Evolutionary conservation across 2,113 vertebrate genomes (phyloP).

Genomic region (Synodontis membranacea): DNA sequence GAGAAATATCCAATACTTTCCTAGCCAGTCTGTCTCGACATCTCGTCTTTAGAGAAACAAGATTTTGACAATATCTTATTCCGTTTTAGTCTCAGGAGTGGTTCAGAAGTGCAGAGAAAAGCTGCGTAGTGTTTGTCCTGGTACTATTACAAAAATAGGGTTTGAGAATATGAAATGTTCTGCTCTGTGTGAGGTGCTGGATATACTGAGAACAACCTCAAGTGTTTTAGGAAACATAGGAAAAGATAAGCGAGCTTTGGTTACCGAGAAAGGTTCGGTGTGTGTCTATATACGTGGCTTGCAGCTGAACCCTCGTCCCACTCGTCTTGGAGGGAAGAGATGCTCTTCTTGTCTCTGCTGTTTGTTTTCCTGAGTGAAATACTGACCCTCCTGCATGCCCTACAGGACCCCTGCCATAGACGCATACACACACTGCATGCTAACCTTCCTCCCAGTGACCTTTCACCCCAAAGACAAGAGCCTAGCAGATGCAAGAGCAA

Average conservation of each 20-base stretch:
- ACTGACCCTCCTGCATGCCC: conserved; percentile 40
- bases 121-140: background rate
- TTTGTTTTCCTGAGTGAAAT: conserved; percentile 52
- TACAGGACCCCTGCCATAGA: conserved; percentile 23
- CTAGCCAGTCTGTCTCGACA: background rate
- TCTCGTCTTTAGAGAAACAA: background rate
- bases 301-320: conserved; percentile 15
- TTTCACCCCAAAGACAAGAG: conserved; percentile 42
- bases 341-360: conserved; percentile 33
- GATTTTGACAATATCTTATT: background rate
- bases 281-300: conserved; percentile 28
- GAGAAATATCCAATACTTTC: background rate
- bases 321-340: conserved; percentile 2
- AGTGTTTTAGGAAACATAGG: background rate
- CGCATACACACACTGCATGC: conserved; percentile 31
- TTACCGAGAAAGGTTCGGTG: background rate
- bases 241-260: background rate
- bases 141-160: background rate
- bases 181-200: background rate
- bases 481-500: conserved; percentile 38
- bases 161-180: background rate
- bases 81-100: background rate
- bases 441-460: conserved; percentile 41
- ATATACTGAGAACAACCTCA: background rate
- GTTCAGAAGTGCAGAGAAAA: background rate